Evolutionary conservation across 2,113 vertebrate genomes (phyloP).

Genomic region (Sus scrofa): DNA sequence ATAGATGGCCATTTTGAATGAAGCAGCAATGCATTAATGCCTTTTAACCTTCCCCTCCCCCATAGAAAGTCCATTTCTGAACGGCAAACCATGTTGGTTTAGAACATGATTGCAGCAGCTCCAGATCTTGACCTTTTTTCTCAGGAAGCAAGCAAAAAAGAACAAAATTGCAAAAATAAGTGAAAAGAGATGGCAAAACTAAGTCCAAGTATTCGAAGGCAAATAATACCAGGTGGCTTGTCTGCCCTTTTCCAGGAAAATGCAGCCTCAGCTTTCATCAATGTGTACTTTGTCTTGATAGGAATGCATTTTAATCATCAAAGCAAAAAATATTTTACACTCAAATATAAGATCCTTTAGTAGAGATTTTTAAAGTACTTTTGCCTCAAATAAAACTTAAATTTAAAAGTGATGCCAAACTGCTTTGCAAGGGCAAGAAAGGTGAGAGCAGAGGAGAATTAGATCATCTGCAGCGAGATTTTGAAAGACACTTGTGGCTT

Average conservation of each 20-base stretch:
- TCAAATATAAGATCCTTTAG: constrained; percentile 45
- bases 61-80: background rate
- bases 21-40: background rate
- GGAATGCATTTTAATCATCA: constrained; percentile 52
- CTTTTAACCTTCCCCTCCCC: background rate
- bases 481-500: constrained; percentile 74
- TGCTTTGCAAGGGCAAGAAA: constrained; percentile 34
- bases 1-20: background rate
- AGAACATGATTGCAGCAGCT: background rate
- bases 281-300: background rate
- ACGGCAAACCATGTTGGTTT: background rate
- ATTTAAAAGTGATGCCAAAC: background rate
- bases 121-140: background rate
- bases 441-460: background rate
- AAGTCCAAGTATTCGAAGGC: background rate
- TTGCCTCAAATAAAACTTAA: constrained; percentile 30
- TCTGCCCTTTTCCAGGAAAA: constrained; percentile 32
- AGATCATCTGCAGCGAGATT: background rate
- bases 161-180: constrained; percentile 4
- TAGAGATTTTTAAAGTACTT: constrained; percentile 18
- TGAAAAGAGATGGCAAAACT: background rate
- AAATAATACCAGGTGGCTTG: background rate
- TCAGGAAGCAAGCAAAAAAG: background rate
- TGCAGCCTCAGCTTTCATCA: background rate
- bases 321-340: background rate